These are phyloP conservation scores for Rafetus swinhoei DNA, from an alignment of 2,113 vertebrate species.

Conservation along the genomic window DNA sequence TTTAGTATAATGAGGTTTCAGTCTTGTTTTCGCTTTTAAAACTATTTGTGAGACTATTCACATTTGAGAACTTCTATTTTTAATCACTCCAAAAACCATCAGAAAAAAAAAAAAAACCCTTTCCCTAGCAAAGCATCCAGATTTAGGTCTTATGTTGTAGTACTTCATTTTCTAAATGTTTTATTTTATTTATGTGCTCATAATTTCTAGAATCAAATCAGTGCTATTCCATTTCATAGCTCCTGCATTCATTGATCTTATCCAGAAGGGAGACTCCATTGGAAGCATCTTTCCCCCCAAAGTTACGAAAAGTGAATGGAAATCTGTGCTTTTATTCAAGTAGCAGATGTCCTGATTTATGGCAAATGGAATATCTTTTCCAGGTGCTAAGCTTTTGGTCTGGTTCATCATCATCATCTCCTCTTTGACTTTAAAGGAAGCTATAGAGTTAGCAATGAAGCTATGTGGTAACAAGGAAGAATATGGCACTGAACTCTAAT, in stretches of 20 bases:
- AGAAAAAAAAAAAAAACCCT: not conserved
- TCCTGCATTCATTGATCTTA: not conserved
- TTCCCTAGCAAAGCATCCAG: not conserved
- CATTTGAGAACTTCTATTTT: not conserved
- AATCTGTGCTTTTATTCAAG: not conserved
- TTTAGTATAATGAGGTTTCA: slow-evolving; percentile 9
- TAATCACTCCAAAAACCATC: not conserved
- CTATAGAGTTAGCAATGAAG: not conserved
- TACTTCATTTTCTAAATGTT: not conserved
- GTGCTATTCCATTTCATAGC: not conserved
- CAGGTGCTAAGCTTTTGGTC: not conserved
- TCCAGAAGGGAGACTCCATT: not conserved
- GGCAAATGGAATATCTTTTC: not conserved
- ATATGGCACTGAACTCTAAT: not conserved
- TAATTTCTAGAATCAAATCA: not conserved
- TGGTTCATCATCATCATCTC: not conserved
- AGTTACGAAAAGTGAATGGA: not conserved
- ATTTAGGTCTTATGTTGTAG: not conserved
- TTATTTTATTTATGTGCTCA: not conserved
- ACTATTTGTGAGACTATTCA: not conserved
- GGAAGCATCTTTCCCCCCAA: not conserved
- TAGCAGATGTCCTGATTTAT: not conserved
- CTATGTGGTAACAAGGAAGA: not conserved
- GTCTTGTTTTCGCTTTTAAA: too few species aligned
- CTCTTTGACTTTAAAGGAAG: not conserved